Conservation (phyloP, 2,888 invertebrate species). For the Pristionchus japonicus region DNA sequence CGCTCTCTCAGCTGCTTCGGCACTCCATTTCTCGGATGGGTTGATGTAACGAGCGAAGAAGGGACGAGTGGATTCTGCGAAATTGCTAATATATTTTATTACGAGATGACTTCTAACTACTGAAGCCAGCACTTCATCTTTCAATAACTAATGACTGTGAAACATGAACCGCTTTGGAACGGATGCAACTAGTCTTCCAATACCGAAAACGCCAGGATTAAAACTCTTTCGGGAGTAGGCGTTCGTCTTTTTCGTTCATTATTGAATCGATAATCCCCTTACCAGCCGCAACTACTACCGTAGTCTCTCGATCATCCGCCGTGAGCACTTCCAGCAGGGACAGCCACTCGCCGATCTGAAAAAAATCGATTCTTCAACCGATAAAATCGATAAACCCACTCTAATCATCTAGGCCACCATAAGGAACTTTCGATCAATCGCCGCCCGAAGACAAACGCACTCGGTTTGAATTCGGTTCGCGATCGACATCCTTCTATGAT, state of each 20-base stretch:
- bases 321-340: constrained; percentile 31
- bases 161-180: too few species aligned
- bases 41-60: constrained; percentile 46
- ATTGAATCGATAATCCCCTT: not conserved
- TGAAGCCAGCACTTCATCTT: too few species aligned
- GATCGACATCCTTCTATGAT: not conserved
- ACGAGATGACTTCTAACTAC: too few species aligned
- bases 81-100: too few species aligned
- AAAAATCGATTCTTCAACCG: not conserved
- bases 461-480: not conserved
- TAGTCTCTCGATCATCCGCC: constrained; percentile 16
- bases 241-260: too few species aligned
- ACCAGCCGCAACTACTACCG: constrained; percentile 33
- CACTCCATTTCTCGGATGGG: not conserved
- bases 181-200: not conserved
- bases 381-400: too few species aligned
- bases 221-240: too few species aligned
- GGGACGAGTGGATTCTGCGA: constrained; percentile 34
- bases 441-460: not conserved
- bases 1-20: not conserved
- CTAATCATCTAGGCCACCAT: too few species aligned
- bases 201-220: not conserved
- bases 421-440: not conserved
- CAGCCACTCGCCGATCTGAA: constrained; percentile 37
- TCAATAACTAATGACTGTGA: too few species aligned